These are phyloP conservation scores for Pseudocheirus occidentalis DNA, from an alignment of 2,797 vertebrate genomes.

Conservation along the genomic window DNA sequence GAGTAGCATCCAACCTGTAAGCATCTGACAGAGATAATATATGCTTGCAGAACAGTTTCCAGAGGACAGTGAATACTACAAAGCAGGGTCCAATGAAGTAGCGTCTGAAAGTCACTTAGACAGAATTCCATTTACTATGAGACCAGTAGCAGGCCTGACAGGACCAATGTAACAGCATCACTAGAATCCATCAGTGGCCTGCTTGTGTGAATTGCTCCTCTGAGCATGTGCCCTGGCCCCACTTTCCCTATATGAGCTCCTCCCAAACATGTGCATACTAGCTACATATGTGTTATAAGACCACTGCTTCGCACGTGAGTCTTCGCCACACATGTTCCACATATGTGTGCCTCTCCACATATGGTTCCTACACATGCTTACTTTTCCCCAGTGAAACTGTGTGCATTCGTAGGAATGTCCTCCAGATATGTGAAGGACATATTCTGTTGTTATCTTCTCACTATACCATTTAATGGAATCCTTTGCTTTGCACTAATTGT, in stretches of 20 bases:
- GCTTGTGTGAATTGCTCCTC: not conserved
- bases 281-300: not conserved
- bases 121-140: not conserved
- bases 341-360: not conserved
- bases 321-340: not conserved
- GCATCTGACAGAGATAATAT: not conserved
- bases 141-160: not conserved
- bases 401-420: not conserved
- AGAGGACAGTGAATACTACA: not conserved
- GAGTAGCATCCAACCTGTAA: not conserved
- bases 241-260: not conserved
- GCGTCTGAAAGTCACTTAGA: not conserved
- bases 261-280: not conserved
- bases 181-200: not conserved
- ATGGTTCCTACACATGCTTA: not conserved
- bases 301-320: not conserved
- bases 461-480: not conserved
- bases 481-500: not conserved
- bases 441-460: not conserved
- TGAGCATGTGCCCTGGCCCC: not conserved
- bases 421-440: not conserved
- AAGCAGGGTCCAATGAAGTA: not conserved
- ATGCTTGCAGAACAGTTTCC: not conserved
- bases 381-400: not conserved
- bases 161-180: not conserved